phyloP scores from a whole-genome alignment of 2,888 invertebrate genomes.

The Tridacna gigas region DNA sequence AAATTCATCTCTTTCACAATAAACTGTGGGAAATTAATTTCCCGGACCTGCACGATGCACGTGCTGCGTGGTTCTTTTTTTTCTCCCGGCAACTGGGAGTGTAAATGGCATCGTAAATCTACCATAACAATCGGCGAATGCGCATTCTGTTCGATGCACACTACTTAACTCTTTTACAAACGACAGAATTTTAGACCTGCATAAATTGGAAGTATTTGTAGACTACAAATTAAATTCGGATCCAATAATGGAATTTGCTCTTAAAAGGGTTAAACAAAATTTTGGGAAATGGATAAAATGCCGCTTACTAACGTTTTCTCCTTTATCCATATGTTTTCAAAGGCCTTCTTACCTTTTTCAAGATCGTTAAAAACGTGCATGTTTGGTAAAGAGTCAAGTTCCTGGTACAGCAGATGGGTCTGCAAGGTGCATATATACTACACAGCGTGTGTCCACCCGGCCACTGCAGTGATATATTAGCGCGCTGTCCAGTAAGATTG shows the following conservation, averaged over 20 bases:
- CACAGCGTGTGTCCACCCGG: constrained; percentile 23
- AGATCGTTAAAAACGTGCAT: neutral
- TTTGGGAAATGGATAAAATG: neutral
- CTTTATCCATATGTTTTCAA: neutral
- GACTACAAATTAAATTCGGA: too few species aligned
- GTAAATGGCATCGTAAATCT: constrained; percentile 26
- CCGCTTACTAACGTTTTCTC: neutral
- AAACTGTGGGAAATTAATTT: constrained; percentile 22
- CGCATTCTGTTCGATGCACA: constrained; percentile 5
- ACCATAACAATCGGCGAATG: constrained; percentile 22
- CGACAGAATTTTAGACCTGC: too few species aligned
- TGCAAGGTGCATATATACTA: constrained; percentile 24
- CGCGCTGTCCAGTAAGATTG: constrained; percentile 59
- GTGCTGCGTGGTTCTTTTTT: constrained; percentile 14
- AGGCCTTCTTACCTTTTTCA: neutral
- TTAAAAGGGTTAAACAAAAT: neutral
- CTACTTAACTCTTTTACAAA: neutral
- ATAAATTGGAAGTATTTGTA: too few species aligned
- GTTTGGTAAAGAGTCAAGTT: neutral
- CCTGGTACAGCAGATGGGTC: constrained; percentile 38
- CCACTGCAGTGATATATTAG: constrained; percentile 53
- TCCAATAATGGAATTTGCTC: neutral
- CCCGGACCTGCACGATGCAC: constrained; percentile 14
- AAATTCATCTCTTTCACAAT: constrained; percentile 17
- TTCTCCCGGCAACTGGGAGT: constrained; percentile 5